Conservation (phyloP, 2,113 vertebrate genomes). For the Cathartes aura region DNA sequence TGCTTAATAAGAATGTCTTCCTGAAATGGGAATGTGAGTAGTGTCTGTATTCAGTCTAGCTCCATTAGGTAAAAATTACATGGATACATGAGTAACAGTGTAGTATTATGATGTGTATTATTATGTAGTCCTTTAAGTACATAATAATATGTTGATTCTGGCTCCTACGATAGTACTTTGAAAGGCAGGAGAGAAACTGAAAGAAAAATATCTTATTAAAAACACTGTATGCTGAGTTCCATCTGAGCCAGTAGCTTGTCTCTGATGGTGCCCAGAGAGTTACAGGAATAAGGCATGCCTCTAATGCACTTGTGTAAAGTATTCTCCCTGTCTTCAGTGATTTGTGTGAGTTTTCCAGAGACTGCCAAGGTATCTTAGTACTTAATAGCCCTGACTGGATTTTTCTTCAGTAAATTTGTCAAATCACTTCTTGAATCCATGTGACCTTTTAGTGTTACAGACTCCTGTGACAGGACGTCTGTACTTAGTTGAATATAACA, state of each 20-base stretch:
- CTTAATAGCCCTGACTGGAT: neutral
- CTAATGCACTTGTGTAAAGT: neutral
- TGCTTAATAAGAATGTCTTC: neutral
- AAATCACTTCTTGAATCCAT: neutral
- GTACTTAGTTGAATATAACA: neutral
- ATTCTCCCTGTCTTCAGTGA: neutral
- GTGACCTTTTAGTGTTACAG: neutral
- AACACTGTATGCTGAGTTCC: neutral
- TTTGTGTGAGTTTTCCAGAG: neutral
- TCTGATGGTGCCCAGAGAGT: neutral
- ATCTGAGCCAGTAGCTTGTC: neutral
- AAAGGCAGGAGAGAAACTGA: neutral
- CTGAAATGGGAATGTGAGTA: neutral
- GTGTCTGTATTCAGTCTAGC: neutral
- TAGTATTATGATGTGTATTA: neutral
- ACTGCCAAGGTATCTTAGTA: neutral
- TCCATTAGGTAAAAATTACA: neutral
- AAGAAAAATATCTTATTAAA: neutral
- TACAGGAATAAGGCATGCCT: neutral
- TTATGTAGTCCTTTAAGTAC: neutral
- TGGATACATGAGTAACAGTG: neutral
- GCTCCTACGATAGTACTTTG: neutral
- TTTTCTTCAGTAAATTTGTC: neutral
- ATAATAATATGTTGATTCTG: neutral
- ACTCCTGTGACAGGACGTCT: neutral